phyloP scores from a whole-genome alignment of 2,888 invertebrate species.

The Augochlorella aurata region DNA sequence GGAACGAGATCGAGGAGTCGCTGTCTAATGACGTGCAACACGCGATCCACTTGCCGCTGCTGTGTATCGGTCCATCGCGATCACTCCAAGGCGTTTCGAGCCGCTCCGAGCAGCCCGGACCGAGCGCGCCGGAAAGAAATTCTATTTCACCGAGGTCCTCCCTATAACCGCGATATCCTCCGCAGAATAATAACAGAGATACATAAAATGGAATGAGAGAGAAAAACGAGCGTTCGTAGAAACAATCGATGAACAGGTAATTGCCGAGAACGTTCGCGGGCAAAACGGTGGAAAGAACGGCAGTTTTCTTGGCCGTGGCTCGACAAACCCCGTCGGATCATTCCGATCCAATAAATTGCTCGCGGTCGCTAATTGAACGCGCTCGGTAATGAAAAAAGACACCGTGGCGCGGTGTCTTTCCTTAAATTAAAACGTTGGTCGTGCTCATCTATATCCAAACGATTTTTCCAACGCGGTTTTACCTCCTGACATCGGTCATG shows the following conservation, averaged over 20 bases:
- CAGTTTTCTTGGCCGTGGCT: background rate
- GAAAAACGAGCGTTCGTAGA: too few species aligned
- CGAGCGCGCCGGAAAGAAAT: conserved; percentile 27
- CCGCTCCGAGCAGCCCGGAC: background rate
- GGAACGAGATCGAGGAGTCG: conserved; percentile 42
- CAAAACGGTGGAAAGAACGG: background rate
- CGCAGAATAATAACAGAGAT: background rate
- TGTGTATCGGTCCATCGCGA: conserved; percentile 52
- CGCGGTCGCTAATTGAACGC: conserved; percentile 41
- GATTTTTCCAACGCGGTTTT: background rate
- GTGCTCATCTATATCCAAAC: background rate
- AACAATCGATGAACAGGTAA: background rate
- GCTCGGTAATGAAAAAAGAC: conserved; percentile 13
- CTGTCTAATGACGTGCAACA: conserved; percentile 64
- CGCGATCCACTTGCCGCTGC: conserved; percentile 51
- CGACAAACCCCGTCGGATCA: conserved; percentile 23
- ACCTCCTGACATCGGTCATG: background rate
- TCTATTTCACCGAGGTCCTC: conserved; percentile 27
- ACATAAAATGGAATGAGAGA: too few species aligned
- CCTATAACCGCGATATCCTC: background rate
- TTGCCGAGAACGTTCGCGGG: background rate
- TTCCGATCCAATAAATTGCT: conserved; percentile 29
- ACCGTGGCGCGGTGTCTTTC: conserved; percentile 14
- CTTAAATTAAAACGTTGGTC: background rate
- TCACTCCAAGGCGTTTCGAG: background rate